Evolutionary conservation across 2,888 invertebrate genomes (phyloP), one percentile per base, ranked within the genome.

Genomic region (Galerucella pusilla): DNA sequence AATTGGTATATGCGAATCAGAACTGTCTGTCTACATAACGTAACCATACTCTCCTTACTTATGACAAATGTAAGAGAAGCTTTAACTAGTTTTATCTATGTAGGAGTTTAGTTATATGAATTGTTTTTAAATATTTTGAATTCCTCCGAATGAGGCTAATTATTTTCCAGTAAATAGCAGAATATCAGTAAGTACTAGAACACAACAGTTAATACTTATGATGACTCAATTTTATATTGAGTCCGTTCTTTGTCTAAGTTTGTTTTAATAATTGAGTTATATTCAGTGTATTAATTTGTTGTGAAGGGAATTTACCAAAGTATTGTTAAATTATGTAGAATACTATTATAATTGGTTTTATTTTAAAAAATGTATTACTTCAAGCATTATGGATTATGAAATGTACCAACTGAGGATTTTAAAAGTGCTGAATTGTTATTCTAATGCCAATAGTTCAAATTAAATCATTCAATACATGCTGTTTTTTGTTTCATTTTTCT

Each of bases 81-180:
- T 65, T 65, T 12, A 65, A 46, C 35, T 14, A 42, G 46, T 20
- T 42, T 65, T 46, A 45, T 65, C 46, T 42, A 65, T 46, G 45
- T 42, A 46, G 46, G 42, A 45, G 64, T 45, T 65, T 45, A 45
- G 64, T 46, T 61, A 42, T 65, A 45, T 65, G 64, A 46, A 65
- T 65, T 20, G 46, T n/a, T 65, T 16, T 45, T 65, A 46, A 65
- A 65, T 65, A 16, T 45, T 65, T 65, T 65, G 28, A 61, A 12
- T 61, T 61, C 14, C 35, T 45, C 46, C 57, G 57, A 45, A 65
- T 65, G 64, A 46, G 46, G 64, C 28, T 65, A n/a, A 46, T 49
- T 65, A 65, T 46, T 65, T 42, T 46, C 12, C 46, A 65, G n/a
- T 46, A 65, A 65, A 65, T 12, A 46, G 46, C 64, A 45, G 46